A percentile compares a stretch with the other conserved stretches of the same genome.
Evolutionary conservation across 2,797 vertebrate genomes (phyloP).

Genomic region (Propithecus deckenii): DNA sequence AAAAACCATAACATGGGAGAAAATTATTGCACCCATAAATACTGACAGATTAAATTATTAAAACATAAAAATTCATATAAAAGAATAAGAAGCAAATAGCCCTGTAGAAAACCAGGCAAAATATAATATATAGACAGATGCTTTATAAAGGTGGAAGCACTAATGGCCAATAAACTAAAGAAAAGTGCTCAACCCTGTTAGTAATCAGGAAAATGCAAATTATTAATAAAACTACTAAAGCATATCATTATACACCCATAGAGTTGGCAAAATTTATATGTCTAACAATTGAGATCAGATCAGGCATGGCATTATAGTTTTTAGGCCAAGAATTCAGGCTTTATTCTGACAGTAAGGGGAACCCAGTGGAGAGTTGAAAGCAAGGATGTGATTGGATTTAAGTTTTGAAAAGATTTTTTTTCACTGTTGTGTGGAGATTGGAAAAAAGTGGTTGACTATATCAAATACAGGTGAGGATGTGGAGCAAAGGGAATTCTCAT

Average conservation of each 20-base stretch:
- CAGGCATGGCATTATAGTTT: background rate
- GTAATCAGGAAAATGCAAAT: background rate
- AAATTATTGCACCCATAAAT: background rate
- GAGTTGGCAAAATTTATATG: background rate
- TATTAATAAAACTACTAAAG: background rate
- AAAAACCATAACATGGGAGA: background rate
- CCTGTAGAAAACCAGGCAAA: background rate
- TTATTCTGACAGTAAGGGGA: background rate
- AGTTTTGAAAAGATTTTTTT: background rate
- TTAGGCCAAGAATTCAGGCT: background rate
- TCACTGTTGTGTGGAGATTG: background rate
- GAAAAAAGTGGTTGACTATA: background rate
- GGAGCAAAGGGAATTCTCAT: background rate
- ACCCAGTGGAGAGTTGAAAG: background rate
- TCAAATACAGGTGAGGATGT: background rate
- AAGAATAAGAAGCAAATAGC: background rate
- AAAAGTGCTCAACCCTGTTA: background rate
- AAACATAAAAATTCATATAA: background rate
- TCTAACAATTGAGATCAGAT: background rate
- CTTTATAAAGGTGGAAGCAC: background rate
- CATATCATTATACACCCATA: background rate
- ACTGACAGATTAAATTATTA: background rate
- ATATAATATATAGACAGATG: background rate
- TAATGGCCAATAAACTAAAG: background rate
- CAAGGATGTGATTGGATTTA: background rate